Evolutionary conservation across 2,113 vertebrate genomes (phyloP).

Genomic region (Girardinichthys multiradiatus): DNA sequence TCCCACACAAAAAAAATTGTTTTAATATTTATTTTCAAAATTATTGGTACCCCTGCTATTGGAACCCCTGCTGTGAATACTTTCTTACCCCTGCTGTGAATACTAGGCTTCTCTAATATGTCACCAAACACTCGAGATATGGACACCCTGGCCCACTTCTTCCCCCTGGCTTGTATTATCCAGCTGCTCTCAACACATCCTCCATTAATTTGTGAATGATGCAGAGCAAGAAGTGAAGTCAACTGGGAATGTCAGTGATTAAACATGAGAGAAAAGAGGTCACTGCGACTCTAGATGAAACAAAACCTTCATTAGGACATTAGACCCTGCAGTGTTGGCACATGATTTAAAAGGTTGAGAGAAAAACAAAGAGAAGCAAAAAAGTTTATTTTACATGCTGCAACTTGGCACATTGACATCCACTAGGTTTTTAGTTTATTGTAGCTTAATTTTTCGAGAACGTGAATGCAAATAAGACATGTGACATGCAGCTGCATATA

Average conservation of each 20-base stretch:
- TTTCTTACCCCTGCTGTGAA: too few species aligned
- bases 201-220: constrained; percentile 27
- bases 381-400: constrained; percentile 1
- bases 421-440: background rate
- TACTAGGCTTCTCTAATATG: background rate
- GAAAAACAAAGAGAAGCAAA: background rate
- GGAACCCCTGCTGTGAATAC: too few species aligned
- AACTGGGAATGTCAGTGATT: constrained; percentile 29
- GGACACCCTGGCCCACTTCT: background rate
- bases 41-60: too few species aligned
- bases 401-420: background rate
- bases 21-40: too few species aligned
- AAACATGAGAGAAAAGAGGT: constrained; percentile 33
- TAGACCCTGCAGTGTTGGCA: constrained; percentile 10
- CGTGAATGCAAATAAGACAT: background rate
- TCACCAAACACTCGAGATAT: constrained; percentile 2
- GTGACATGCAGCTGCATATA: background rate
- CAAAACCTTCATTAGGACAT: constrained; percentile 33
- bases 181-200: constrained; percentile 9
- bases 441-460: background rate
- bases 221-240: constrained; percentile 30
- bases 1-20: too few species aligned
- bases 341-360: constrained; percentile 16
- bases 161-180: constrained; percentile 10
- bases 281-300: constrained; percentile 17